Conservation (phyloP, 1,140 invertebrate species). For the Eufriesea mexicana region DNA sequence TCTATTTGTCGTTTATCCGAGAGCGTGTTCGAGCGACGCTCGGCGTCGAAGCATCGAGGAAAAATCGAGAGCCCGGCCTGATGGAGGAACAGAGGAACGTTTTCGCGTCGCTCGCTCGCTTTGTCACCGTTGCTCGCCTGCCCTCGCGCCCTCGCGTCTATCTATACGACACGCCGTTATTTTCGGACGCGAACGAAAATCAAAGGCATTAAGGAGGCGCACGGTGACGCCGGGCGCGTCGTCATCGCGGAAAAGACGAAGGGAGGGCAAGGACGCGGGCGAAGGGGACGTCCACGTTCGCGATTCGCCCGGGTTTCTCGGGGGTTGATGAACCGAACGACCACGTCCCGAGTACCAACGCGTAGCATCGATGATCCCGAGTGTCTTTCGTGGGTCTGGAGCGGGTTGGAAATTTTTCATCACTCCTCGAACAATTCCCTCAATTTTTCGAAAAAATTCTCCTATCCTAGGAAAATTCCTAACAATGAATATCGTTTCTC, state of each 20-base stretch:
- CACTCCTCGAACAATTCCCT: no score
- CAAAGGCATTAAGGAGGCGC: conserved; percentile 53
- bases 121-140: conserved; percentile 1
- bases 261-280: conserved; percentile 4
- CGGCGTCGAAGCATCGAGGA: background rate
- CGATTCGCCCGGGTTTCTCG: conserved; percentile 5
- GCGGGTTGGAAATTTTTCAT: no score
- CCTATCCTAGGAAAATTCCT: no score
- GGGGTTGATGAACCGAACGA: conserved; percentile 16
- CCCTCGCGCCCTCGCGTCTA: conserved; percentile 3
- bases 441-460: no score
- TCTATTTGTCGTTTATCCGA: no score
- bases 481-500: no score
- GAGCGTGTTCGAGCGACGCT: background rate
- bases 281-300: background rate
- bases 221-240: conserved; percentile 45
- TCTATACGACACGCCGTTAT: conserved; percentile 56
- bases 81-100: background rate
- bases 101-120: conserved; percentile 3
- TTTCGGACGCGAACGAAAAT: conserved; percentile 64
- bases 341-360: background rate
- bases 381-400: no score
- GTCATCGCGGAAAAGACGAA: conserved; percentile 51
- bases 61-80: background rate
- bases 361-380: background rate